phyloP scores from a whole-genome alignment of 2,113 vertebrate species.

The Elanus axillaris region DNA sequence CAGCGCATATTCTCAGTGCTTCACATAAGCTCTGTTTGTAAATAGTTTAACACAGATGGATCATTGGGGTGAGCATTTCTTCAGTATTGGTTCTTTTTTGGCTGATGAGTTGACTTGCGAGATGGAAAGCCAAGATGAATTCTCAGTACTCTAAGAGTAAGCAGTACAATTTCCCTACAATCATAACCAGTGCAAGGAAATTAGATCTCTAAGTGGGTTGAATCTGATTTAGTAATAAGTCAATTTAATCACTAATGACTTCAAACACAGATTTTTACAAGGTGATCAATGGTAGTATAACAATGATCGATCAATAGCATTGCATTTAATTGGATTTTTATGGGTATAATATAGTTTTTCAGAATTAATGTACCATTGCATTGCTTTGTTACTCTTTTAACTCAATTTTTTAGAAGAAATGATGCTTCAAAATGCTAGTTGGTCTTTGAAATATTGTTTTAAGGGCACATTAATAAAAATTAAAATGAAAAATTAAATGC shows the following conservation, averaged over 20 bases:
- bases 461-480: slow-evolving; percentile 27
- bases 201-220: slow-evolving; percentile 38
- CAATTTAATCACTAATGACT: slow-evolving; percentile 69
- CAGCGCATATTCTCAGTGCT: not conserved
- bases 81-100: not conserved
- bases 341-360: slow-evolving; percentile 58
- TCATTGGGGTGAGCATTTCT: not conserved
- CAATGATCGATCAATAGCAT: slow-evolving; percentile 46
- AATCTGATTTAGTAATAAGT: slow-evolving; percentile 64
- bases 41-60: not conserved
- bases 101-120: not conserved
- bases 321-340: slow-evolving; percentile 70
- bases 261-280: slow-evolving; percentile 65
- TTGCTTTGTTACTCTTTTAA: slow-evolving; percentile 57
- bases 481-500: slow-evolving; percentile 38
- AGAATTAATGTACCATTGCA: slow-evolving; percentile 61
- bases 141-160: not conserved
- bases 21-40: not conserved
- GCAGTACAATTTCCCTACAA: slow-evolving; percentile 41
- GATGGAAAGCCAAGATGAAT: slow-evolving; percentile 14
- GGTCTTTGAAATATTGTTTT: slow-evolving; percentile 44
- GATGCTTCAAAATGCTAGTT: slow-evolving; percentile 37
- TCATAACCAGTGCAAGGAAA: slow-evolving; percentile 26
- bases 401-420: slow-evolving; percentile 35
- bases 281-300: slow-evolving; percentile 52